Percentiles rank a stretch among this genome's conserved stretches.
Evolutionary conservation across 2,888 invertebrate species (phyloP).

Genomic region (Autographa pulchrina): DNA sequence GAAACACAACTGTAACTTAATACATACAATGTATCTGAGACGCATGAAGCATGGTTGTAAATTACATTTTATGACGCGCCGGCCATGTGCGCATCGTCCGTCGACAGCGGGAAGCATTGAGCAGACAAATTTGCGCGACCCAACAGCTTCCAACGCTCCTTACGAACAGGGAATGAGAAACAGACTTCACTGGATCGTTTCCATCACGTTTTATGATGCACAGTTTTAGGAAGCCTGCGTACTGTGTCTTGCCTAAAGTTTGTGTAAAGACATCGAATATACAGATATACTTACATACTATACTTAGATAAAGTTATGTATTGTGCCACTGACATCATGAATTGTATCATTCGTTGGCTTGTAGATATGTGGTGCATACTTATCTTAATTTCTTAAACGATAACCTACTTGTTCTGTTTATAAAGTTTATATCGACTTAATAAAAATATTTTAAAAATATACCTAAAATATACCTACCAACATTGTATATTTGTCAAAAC

Average conservation of each 20-base stretch:
- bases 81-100: constrained; percentile 82
- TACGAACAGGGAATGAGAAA: constrained; percentile 48
- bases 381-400: constrained; percentile 4
- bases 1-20: constrained; percentile 37
- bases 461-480: no score
- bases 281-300: neutral
- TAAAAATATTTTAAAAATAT: no score
- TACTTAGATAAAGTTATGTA: neutral
- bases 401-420: neutral
- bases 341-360: no score
- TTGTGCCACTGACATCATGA: neutral
- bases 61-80: constrained; percentile 83
- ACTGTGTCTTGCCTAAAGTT: neutral
- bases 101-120: constrained; percentile 65
- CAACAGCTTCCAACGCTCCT: constrained; percentile 33
- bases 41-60: constrained; percentile 71
- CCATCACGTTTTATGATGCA: constrained; percentile 51
- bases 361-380: neutral
- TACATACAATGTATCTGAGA: constrained; percentile 61
- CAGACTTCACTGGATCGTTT: constrained; percentile 54
- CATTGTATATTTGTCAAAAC: no score
- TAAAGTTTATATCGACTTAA: neutral
- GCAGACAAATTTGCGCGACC: constrained; percentile 61
- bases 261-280: neutral
- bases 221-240: constrained; percentile 26